Percentiles rank a stretch among this genome's conserved stretches.
phyloP scores from a whole-genome alignment of 2,888 invertebrate species.

The Lepidochitona cinerea region DNA sequence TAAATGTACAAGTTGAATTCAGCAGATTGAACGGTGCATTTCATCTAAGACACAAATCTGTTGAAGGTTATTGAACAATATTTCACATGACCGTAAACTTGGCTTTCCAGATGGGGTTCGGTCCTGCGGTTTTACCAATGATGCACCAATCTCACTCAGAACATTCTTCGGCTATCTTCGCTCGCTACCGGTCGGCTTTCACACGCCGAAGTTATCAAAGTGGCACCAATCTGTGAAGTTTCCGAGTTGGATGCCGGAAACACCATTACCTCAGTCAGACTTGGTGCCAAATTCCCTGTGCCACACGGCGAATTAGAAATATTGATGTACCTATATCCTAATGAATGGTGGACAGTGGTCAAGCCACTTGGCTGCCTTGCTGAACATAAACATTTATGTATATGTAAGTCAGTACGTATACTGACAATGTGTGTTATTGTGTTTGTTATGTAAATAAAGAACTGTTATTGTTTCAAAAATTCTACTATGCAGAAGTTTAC shows the following conservation, averaged over 20 bases:
- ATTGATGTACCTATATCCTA: not conserved
- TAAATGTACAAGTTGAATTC: constrained; percentile 72
- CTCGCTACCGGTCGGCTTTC: no score
- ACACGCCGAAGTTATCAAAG: no score
- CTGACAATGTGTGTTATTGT: no score
- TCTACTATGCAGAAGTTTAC: no score
- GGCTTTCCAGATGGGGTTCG: constrained; percentile 74
- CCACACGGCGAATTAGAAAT: not conserved
- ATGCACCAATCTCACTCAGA: no score
- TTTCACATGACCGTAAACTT: constrained; percentile 56
- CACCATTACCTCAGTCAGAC: not conserved
- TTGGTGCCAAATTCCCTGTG: not conserved
- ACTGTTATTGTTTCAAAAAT: no score
- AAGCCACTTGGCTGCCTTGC: not conserved
- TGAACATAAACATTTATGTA: no score
- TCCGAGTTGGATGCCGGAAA: not conserved
- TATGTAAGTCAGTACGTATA: no score
- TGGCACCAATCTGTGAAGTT: no score
- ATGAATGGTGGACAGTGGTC: not conserved
- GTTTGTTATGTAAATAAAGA: no score
- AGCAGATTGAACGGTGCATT: constrained; percentile 74
- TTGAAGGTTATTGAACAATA: constrained; percentile 72
- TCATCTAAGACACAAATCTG: constrained; percentile 65
- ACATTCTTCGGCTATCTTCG: no score
- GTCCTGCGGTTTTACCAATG: constrained; percentile 73